Base-by-base conservation (phyloP, 2,113 vertebrate species). In the Equus przewalskii region DNA sequence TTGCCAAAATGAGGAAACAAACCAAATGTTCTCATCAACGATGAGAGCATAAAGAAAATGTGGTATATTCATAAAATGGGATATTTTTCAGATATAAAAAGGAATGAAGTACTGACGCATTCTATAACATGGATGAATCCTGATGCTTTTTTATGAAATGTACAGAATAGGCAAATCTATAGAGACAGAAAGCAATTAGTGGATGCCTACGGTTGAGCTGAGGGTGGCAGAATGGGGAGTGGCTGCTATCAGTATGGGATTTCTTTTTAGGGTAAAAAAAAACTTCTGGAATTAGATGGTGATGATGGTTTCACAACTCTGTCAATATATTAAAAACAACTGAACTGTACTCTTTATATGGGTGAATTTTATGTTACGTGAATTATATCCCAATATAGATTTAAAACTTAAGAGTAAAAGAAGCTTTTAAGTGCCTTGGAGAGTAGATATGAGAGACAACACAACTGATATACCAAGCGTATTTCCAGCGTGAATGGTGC, bases 51-150 rank as follows among this genome's bases (percentile, higher is more conserved):
- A 65, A 28, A 36, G 44, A 92, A 92, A 89, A 69, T 73, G 58
- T 36, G 18, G 28, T 65, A 67, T n/a, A 54, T 46, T 19, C 24
- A 46, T 16, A 75, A 14, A 80, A 22, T 5, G 58, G 24, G 65
- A 16, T 81, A 93, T 72, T 73, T 89, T 79, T 67, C 41, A 51
- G 64, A n/a, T 13, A 92, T 67, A 72, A 89, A 92, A 92, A 60
- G 14, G 76, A 94, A 91, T 44, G 7, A 82, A 87, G 69, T 58
- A 76, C 41, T 54, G 70, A 81, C 28, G 75, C 5, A 56, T 62
- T 80, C 70, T 69, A 84, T 7, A 90, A 60, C 19, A 76, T 46
- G 28, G 24, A 80, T 81, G 44, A 75, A 60, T 41, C 72, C n/a
- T 67, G 30, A 72, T 44, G 64, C 69, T 24, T 51, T 76, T 90